Evolutionary conservation across 2,113 vertebrate genomes (phyloP).

Genomic region (Dasyprocta punctata): DNA sequence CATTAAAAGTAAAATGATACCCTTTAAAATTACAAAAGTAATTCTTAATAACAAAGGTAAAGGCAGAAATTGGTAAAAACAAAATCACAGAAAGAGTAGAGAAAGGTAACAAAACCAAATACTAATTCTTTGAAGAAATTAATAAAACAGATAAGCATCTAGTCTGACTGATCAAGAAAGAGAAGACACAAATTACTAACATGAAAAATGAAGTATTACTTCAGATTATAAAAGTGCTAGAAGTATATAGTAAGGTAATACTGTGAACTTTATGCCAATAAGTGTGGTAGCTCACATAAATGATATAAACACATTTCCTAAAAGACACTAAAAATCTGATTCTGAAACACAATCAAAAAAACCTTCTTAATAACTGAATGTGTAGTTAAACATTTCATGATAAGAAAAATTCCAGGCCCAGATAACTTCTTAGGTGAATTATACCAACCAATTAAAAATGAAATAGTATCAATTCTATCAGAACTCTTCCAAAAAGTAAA

Average conservation of each 20-base stretch:
- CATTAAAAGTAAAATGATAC: background rate
- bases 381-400: background rate
- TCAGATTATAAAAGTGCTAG: background rate
- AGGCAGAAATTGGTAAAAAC: background rate
- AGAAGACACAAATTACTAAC: background rate
- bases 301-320: background rate
- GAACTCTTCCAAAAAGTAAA: constrained; percentile 6
- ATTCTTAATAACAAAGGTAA: background rate
- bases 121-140: background rate
- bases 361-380: background rate
- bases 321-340: background rate
- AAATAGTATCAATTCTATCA: background rate
- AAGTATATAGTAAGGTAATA: background rate
- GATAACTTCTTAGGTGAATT: background rate
- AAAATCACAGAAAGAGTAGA: background rate
- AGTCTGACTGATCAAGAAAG: background rate
- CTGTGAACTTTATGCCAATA: background rate
- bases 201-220: background rate
- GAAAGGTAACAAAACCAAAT: background rate
- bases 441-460: background rate
- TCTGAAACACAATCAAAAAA: background rate
- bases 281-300: background rate
- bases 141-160: background rate
- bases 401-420: background rate
- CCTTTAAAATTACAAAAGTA: background rate